These are phyloP conservation scores for Ammodytes marinus DNA, from an alignment of 2,113 vertebrate genomes.

Conservation along the genomic window DNA sequence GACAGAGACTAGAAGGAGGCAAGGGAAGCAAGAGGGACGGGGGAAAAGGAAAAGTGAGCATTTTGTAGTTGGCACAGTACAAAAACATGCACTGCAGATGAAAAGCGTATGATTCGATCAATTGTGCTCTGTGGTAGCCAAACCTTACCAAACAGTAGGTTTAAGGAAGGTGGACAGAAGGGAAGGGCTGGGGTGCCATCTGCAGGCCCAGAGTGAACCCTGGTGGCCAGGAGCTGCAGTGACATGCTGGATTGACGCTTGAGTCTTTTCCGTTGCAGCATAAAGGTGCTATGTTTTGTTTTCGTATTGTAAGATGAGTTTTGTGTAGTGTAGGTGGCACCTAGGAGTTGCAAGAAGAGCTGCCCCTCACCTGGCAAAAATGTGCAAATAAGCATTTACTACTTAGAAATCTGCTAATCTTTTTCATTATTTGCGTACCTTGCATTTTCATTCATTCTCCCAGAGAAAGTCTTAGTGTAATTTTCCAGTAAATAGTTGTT, in stretches of 20 bases:
- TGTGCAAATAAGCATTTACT: background rate
- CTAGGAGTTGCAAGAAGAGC: background rate
- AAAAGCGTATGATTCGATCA: constrained; percentile 87
- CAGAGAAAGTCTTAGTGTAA: background rate
- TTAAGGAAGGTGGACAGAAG: constrained; percentile 23
- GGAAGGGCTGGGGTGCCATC: constrained; percentile 41
- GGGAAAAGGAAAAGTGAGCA: constrained; percentile 69
- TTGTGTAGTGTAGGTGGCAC: background rate
- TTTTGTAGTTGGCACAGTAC: constrained; percentile 82
- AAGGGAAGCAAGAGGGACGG: constrained; percentile 43
- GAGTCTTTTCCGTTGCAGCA: constrained; percentile 13
- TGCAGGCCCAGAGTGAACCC: constrained; percentile 72
- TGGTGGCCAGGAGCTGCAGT: constrained; percentile 68
- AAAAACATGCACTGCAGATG: constrained; percentile 85
- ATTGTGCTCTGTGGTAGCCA: constrained; percentile 79
- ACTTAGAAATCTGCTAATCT: too few species aligned
- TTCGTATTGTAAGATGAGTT: background rate
- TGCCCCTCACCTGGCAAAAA: background rate
- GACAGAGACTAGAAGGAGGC: constrained; percentile 34
- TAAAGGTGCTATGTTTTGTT: background rate
- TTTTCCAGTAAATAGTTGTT: background rate
- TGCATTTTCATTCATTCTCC: background rate
- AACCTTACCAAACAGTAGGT: constrained; percentile 76
- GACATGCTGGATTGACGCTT: constrained; percentile 10
- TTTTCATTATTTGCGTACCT: background rate